Percentiles rank a stretch among this genome's conserved stretches.
Evolutionary conservation across 2,888 invertebrate species (phyloP).

Genomic region (Phyllotreta striolata): DNA sequence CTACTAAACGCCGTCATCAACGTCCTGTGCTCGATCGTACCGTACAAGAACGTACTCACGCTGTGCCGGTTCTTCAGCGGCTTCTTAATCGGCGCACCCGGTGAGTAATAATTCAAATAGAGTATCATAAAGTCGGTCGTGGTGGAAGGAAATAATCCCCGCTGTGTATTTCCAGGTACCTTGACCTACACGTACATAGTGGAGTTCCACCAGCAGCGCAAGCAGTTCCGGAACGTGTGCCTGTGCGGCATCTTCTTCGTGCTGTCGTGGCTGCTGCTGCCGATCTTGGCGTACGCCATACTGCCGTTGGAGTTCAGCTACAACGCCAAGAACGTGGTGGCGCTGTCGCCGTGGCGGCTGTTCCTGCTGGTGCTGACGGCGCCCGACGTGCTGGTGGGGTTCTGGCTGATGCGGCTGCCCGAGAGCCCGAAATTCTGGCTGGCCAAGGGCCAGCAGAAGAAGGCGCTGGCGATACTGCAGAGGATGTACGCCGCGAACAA

Average conservation of each 20-base stretch:
- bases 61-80: constrained; percentile 72
- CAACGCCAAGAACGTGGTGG: constrained; percentile 55
- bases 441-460: constrained; percentile 67
- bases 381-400: constrained; percentile 69
- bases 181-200: constrained; percentile 70
- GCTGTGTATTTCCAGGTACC: constrained; percentile 34
- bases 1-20: constrained; percentile 63
- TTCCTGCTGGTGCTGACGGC: constrained; percentile 72
- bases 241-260: constrained; percentile 72
- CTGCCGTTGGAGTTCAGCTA: constrained; percentile 49
- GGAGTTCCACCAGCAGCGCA: constrained; percentile 69
- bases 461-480: constrained; percentile 68
- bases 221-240: constrained; percentile 68
- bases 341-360: constrained; percentile 78
- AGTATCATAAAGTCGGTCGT: neutral
- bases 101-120: constrained; percentile 7
- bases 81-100: constrained; percentile 58
- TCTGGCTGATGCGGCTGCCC: constrained; percentile 67
- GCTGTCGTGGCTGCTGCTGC: constrained; percentile 71
- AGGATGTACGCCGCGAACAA: constrained; percentile 68
- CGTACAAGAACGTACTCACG: constrained; percentile 42
- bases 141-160: neutral
- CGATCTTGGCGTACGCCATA: constrained; percentile 56
- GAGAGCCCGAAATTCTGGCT: constrained; percentile 83
- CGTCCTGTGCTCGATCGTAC: constrained; percentile 49